phyloP scores from a whole-genome alignment of 2,797 vertebrate species.

The Acanthopagrus latus region DNA sequence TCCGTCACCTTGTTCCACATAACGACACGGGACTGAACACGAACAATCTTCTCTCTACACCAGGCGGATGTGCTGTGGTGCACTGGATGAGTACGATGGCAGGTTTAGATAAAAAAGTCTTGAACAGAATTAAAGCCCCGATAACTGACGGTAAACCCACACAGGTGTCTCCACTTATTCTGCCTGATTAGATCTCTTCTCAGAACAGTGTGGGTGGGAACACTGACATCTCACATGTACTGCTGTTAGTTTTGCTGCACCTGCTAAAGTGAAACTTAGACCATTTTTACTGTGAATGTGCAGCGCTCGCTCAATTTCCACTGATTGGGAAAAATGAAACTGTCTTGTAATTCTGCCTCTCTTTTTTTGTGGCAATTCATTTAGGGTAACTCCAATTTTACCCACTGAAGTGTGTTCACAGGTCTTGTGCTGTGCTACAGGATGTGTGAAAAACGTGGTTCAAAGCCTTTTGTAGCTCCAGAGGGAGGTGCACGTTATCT shows the following conservation, averaged over 20 bases:
- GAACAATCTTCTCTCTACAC: not conserved
- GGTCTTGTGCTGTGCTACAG: too few species aligned
- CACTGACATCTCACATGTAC: not conserved
- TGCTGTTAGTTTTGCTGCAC: not conserved
- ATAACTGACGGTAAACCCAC: not conserved
- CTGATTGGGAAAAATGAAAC: not conserved
- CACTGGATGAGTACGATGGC: not conserved
- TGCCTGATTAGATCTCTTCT: slow-evolving; percentile 3
- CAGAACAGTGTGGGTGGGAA: slow-evolving; percentile 6
- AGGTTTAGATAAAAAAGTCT: not conserved
- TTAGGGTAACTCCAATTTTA: too few species aligned
- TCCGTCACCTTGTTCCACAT: not conserved
- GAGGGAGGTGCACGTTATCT: too few species aligned
- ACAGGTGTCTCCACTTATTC: not conserved
- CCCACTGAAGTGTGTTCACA: too few species aligned
- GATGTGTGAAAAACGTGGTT: too few species aligned
- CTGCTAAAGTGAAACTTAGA: not conserved
- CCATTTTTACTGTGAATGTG: not conserved
- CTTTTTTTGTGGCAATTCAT: too few species aligned
- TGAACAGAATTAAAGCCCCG: not conserved
- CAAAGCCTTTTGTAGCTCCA: too few species aligned
- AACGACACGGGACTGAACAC: not conserved
- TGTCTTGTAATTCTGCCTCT: not conserved
- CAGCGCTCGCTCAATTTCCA: not conserved
- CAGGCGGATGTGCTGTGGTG: not conserved